These are phyloP conservation scores for Phaedon cochleariae DNA, from an alignment of 2,888 invertebrate genomes.

Conservation along the genomic window DNA sequence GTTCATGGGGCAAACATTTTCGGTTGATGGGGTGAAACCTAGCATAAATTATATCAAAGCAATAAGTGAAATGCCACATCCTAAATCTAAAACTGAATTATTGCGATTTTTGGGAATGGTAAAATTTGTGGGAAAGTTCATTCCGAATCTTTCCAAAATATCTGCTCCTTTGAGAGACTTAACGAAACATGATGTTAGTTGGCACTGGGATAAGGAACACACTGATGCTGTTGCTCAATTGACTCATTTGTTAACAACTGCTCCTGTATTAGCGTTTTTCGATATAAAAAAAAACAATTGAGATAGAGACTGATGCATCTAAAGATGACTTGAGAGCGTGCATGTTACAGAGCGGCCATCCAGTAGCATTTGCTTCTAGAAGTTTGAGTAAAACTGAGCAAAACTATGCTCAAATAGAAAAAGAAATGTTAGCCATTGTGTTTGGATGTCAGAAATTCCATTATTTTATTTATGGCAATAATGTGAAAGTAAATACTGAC, in stretches of 20 bases:
- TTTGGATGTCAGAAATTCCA: too few relatives aligned
- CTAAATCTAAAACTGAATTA: conserved; percentile 18
- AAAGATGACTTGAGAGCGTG: conserved; percentile 51
- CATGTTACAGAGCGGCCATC: conserved; percentile 45
- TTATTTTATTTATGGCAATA: too few relatives aligned
- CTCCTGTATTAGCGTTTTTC: conserved; percentile 50
- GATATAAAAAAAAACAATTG: conserved; percentile 42
- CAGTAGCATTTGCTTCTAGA: conserved; percentile 52
- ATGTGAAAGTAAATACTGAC: too few relatives aligned
- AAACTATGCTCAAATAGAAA: conserved; percentile 55
- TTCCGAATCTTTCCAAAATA: conserved; percentile 41
- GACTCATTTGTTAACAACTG: conserved; percentile 41
- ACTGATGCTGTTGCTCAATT: conserved; percentile 38
- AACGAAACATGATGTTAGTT: too few relatives aligned
- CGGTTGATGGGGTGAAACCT: too few relatives aligned
- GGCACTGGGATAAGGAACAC: too few relatives aligned
- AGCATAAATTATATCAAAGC: conserved; percentile 1
- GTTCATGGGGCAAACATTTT: too few relatives aligned
- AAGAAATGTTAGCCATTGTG: conserved; percentile 55
- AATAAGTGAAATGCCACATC: too few relatives aligned
- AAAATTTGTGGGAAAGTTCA: conserved; percentile 43
- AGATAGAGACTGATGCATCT: conserved; percentile 53
- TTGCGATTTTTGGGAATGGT: conserved; percentile 41
- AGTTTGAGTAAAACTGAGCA: conserved; percentile 48
- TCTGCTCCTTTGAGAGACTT: conserved; percentile 41